Conservation (phyloP, 2,113 vertebrate species). For the Egretta garzetta region DNA sequence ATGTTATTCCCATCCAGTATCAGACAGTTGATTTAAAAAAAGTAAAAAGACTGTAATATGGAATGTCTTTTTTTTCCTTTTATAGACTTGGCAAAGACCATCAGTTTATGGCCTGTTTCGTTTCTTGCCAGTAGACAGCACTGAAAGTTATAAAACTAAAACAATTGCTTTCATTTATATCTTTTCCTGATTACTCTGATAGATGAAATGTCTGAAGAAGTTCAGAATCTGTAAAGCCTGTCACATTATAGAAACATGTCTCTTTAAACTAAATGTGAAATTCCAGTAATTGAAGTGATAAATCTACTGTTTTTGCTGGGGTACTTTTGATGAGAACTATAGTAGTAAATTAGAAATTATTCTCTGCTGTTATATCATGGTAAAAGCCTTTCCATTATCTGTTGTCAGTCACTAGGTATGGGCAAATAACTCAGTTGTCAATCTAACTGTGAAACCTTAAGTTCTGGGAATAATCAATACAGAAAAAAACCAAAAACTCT, state of each 20-base stretch:
- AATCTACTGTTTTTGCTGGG: slow-evolving; percentile 85
- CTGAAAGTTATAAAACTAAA: slow-evolving; percentile 77
- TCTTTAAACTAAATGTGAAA: slow-evolving; percentile 96
- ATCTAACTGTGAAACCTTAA: slow-evolving; percentile 80
- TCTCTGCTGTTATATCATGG: slow-evolving; percentile 84
- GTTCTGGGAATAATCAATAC: slow-evolving; percentile 86
- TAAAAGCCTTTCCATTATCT: slow-evolving; percentile 88
- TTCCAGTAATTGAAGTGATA: slow-evolving; percentile 94
- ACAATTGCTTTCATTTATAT: slow-evolving; percentile 78
- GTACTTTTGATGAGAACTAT: slow-evolving; percentile 87
- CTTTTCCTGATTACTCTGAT: slow-evolving; percentile 81
- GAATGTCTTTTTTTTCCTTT: slow-evolving; percentile 60
- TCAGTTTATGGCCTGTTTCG: slow-evolving; percentile 71
- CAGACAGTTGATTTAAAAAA: slow-evolving; percentile 33
- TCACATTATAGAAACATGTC: slow-evolving; percentile 94
- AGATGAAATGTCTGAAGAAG: slow-evolving; percentile 83
- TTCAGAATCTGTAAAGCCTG: slow-evolving; percentile 88
- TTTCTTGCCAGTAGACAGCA: slow-evolving; percentile 71
- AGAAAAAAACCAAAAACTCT: slow-evolving; percentile 30
- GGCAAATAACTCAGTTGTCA: slow-evolving; percentile 88
- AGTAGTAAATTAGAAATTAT: slow-evolving; percentile 92
- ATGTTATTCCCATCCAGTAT: slow-evolving; percentile 20
- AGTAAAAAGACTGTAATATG: slow-evolving; percentile 5
- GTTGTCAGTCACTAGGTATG: slow-evolving; percentile 85
- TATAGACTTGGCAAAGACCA: slow-evolving; percentile 67